Evolutionary conservation across 2,113 vertebrate species (phyloP).

Genomic region (Tretioscincus oriximinensis): DNA sequence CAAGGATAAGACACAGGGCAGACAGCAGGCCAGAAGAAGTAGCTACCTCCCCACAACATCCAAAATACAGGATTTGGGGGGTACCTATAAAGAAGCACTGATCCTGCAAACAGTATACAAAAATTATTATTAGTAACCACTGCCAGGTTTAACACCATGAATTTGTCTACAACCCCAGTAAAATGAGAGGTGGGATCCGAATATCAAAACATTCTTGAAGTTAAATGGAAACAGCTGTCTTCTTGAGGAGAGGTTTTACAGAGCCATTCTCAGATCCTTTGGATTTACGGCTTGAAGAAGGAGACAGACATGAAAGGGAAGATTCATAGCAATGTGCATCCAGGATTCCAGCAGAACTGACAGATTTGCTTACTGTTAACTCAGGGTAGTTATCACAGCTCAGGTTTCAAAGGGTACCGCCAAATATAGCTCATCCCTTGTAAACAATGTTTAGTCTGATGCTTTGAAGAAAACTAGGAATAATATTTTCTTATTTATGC

Average conservation of each 20-base stretch:
- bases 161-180: background rate
- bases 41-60: background rate
- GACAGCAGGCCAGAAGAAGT: background rate
- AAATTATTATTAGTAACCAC: background rate
- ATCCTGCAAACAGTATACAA: background rate
- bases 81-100: background rate
- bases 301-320: background rate
- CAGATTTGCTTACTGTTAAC: slow-evolving; percentile 52
- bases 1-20: background rate
- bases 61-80: background rate
- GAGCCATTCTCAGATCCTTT: slow-evolving; percentile 17
- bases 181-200: background rate
- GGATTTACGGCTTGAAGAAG: slow-evolving; percentile 39
- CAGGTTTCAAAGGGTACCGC: slow-evolving; percentile 53
- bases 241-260: slow-evolving; percentile 1
- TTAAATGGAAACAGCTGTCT: slow-evolving; percentile 31
- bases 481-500: slow-evolving; percentile 25
- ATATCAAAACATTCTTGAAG: slow-evolving; percentile 31
- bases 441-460: slow-evolving; percentile 4
- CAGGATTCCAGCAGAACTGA: slow-evolving; percentile 47
- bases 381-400: slow-evolving; percentile 16
- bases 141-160: background rate
- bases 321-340: slow-evolving; percentile 46
- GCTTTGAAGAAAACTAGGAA: slow-evolving; percentile 52
- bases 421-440: slow-evolving; percentile 45